A percentile compares a stretch with the other conserved stretches of the same genome.
phyloP scores from a whole-genome alignment of 2,888 invertebrate genomes.

The Dasypolia templi region DNA sequence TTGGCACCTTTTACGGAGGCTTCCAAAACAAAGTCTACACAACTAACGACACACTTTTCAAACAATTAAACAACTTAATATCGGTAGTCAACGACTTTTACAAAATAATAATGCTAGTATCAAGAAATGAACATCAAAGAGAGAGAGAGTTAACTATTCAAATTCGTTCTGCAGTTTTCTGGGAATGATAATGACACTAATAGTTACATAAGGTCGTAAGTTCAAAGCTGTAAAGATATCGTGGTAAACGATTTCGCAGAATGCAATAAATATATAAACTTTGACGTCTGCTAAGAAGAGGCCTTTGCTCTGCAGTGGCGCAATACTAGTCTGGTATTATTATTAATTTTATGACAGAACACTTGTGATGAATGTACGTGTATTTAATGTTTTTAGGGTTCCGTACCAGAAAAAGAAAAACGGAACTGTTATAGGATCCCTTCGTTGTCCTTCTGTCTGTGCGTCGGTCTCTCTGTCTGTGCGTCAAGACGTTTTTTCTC shows the following conservation, averaged over 20 bases:
- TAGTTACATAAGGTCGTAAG: slow-evolving; percentile 21
- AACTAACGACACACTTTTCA: background rate
- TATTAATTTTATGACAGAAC: background rate
- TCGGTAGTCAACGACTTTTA: background rate
- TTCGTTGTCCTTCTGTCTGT: no score
- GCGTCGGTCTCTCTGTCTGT: no score
- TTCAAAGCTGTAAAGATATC: slow-evolving; percentile 11
- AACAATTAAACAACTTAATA: background rate
- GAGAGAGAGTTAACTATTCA: slow-evolving; percentile 27
- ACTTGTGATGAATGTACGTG: no score
- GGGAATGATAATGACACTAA: slow-evolving; percentile 24
- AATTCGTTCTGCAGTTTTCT: slow-evolving; percentile 28
- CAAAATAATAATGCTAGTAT: background rate
- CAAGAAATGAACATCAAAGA: slow-evolving; percentile 30
- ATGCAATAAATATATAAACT: background rate
- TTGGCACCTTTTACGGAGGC: background rate
- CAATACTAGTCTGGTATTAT: background rate
- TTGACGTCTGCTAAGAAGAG: background rate
- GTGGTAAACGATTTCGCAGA: slow-evolving; percentile 3
- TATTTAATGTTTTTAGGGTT: no score
- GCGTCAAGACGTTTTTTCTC: no score
- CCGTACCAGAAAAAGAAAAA: no score
- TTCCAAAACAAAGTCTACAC: background rate
- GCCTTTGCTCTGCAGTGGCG: background rate
- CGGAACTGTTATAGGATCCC: no score